phyloP scores from a whole-genome alignment of 1,140 invertebrate species.

The Atta colombica region DNA sequence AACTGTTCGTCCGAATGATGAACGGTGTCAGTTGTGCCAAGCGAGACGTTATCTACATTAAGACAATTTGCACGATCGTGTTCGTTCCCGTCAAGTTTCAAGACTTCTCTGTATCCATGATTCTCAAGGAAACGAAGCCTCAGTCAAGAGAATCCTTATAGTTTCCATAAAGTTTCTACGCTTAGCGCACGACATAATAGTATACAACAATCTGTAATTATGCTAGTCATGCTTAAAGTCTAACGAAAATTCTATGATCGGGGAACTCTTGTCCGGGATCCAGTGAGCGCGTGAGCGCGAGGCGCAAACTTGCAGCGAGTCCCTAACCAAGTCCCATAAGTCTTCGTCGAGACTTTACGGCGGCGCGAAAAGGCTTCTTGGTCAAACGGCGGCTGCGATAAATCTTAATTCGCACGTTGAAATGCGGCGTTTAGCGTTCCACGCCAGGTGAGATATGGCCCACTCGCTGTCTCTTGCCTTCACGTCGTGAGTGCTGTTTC shows the following conservation, averaged over 20 bases:
- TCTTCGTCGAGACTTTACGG: constrained; percentile 79
- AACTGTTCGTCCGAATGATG: constrained; percentile 29
- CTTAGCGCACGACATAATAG: not conserved
- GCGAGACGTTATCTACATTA: constrained; percentile 22
- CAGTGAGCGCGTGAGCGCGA: not conserved
- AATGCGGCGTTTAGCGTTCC: constrained; percentile 81
- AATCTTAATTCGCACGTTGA: constrained; percentile 83
- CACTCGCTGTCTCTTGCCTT: constrained; percentile 18
- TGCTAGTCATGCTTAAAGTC: not conserved
- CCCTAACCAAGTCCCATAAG: constrained; percentile 73
- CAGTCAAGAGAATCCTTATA: constrained; percentile 20
- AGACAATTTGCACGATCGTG: constrained; percentile 47
- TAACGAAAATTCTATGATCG: not conserved
- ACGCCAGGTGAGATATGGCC: constrained; percentile 76
- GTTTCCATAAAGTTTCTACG: not conserved
- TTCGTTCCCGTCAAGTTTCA: constrained; percentile 13
- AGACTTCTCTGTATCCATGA: not conserved
- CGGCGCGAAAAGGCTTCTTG: constrained; percentile 79
- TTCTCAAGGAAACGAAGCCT: constrained; percentile 17
- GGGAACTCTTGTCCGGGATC: not conserved
- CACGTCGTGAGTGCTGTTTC: constrained; percentile 12
- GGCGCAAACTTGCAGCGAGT: not conserved
- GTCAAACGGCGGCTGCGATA: constrained; percentile 80
- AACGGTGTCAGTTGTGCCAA: constrained; percentile 43
- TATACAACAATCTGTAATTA: not conserved